Conservation (phyloP, 2,888 invertebrate genomes). For the Anticlea derivata region DNA sequence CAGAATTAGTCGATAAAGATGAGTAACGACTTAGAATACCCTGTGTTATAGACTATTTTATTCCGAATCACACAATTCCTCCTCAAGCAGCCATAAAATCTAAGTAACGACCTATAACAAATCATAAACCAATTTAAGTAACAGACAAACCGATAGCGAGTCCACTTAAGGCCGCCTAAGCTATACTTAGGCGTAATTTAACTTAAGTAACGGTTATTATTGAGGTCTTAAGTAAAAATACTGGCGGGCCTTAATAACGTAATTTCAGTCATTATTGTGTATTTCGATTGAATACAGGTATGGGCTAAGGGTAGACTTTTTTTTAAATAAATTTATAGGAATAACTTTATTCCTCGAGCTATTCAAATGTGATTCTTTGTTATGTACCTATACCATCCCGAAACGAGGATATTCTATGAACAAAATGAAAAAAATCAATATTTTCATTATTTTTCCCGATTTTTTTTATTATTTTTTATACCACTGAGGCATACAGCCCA, state of each 20-base stretch:
- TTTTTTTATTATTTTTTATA: too few relatives aligned
- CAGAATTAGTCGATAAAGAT: too few relatives aligned
- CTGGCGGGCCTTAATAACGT: slow-evolving; percentile 61
- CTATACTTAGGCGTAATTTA: slow-evolving; percentile 61
- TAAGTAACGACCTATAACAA: slow-evolving; percentile 28
- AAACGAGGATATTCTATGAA: too few relatives aligned
- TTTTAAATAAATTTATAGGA: too few relatives aligned
- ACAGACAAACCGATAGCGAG: slow-evolving; percentile 33
- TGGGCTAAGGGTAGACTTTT: slow-evolving; percentile 38
- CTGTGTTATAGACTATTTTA: neutral
- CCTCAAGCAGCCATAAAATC: slow-evolving; percentile 17
- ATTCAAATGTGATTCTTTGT: too few relatives aligned
- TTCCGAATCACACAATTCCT: neutral
- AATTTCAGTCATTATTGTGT: slow-evolving; percentile 66
- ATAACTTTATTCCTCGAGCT: too few relatives aligned
- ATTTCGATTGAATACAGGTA: slow-evolving; percentile 60
- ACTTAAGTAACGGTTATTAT: slow-evolving; percentile 61
- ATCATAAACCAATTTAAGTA: slow-evolving; percentile 39
- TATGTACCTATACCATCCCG: too few relatives aligned
- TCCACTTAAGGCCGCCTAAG: slow-evolving; percentile 53
- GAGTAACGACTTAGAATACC: too few relatives aligned
- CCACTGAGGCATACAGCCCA: too few relatives aligned
- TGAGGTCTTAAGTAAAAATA: slow-evolving; percentile 66
- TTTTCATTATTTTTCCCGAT: too few relatives aligned
- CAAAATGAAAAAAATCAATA: too few relatives aligned